phyloP scores from a whole-genome alignment of 1,140 invertebrate species.

The Pteromalus puparum region DNA sequence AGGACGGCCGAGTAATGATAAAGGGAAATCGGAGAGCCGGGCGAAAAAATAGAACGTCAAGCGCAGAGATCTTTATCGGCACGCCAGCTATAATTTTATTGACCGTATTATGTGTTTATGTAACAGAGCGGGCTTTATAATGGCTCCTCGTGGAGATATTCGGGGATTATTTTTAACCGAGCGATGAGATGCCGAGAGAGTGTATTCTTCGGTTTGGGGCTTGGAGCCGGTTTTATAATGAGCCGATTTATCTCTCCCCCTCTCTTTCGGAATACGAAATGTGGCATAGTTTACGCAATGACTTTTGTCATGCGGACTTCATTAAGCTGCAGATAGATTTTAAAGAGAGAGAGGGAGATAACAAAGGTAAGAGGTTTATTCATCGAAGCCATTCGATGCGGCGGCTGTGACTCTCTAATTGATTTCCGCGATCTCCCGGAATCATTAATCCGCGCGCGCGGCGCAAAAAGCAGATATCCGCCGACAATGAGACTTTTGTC shows the following conservation, averaged over 20 bases:
- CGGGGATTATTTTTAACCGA: background rate
- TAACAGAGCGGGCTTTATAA: background rate
- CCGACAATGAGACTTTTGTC: slow-evolving; percentile 7
- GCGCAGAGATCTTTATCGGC: background rate
- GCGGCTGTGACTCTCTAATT: background rate
- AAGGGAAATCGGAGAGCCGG: background rate
- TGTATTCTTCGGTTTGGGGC: background rate
- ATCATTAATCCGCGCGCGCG: slow-evolving; percentile 25
- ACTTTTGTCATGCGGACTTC: background rate
- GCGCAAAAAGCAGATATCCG: background rate
- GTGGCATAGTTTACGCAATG: background rate
- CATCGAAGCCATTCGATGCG: background rate
- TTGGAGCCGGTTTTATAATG: background rate
- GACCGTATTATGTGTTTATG: background rate
- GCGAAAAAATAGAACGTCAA: background rate
- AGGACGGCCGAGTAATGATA: background rate
- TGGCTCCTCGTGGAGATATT: background rate
- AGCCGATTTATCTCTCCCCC: background rate
- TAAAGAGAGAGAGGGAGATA: background rate
- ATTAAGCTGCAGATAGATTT: too few species aligned
- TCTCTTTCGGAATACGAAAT: background rate
- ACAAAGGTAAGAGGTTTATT: background rate
- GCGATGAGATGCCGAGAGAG: background rate
- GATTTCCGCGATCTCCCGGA: background rate
- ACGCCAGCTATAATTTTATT: background rate